phyloP scores from a whole-genome alignment of 2,113 vertebrate species.

The Haemorhous mexicanus region DNA sequence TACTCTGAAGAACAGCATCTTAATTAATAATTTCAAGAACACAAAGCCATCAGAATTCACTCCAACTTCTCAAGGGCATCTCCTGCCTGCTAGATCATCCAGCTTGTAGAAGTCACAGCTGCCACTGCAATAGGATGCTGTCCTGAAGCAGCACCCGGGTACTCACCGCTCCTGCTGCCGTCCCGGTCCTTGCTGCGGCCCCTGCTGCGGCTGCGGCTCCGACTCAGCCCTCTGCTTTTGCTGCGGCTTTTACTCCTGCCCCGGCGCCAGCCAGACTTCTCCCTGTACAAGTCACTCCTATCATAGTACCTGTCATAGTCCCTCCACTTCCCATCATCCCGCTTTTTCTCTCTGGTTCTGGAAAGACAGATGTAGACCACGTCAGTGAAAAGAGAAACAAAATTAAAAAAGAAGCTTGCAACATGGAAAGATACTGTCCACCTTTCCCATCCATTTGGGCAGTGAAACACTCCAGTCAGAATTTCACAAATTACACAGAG shows the following conservation, averaged over 20 bases:
- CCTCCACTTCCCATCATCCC: constrained; percentile 93
- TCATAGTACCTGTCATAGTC: constrained; percentile 90
- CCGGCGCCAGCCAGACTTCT: constrained; percentile 90
- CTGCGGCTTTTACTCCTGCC: constrained; percentile 88
- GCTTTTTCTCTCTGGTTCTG: constrained; percentile 88
- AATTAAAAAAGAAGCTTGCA: not conserved
- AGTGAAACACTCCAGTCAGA: accelerated
- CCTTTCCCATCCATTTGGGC: not conserved
- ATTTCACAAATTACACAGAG: not conserved
- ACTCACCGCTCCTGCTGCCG: constrained; percentile 70
- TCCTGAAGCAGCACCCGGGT: not conserved
- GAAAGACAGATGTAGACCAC: not conserved
- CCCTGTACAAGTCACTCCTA: constrained; percentile 84
- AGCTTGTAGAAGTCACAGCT: accelerated
- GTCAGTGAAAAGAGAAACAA: not conserved
- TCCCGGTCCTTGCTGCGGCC: constrained; percentile 82
- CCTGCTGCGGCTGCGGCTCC: constrained; percentile 79
- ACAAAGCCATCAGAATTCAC: not conserved
- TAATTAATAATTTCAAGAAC: not conserved
- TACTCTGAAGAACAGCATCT: not conserved
- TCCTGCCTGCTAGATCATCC: not conserved
- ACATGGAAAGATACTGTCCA: not conserved
- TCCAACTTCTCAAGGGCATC: not conserved
- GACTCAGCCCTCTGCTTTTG: constrained; percentile 79
- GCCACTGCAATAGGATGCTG: accelerated